phyloP scores from a whole-genome alignment of 2,888 invertebrate species.

The Schizaphis graminum region DNA sequence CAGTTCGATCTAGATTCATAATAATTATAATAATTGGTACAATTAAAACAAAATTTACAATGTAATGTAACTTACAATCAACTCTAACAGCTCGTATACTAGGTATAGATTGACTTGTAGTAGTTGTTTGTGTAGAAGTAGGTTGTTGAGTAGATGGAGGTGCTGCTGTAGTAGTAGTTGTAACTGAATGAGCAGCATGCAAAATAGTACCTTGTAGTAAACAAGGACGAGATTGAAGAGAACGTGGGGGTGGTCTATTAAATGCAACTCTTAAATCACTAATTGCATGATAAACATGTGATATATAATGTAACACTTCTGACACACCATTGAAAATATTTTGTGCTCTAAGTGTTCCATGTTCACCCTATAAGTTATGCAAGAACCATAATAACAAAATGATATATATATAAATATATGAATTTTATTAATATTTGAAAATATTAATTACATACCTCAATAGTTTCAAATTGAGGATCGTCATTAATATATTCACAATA shows the following conservation, averaged over 20 bases:
- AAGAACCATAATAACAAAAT: neutral
- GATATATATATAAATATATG: too few relatives aligned
- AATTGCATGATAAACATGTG: constrained; percentile 90
- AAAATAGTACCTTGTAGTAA: constrained; percentile 75
- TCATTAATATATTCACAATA: constrained; percentile 76
- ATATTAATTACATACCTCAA: constrained; percentile 27
- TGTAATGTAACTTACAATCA: constrained; percentile 44
- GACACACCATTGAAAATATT: constrained; percentile 79
- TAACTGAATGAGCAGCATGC: constrained; percentile 49
- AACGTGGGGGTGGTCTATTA: constrained; percentile 78
- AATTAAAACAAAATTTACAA: neutral
- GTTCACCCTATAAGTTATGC: constrained; percentile 53
- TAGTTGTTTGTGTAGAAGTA: constrained; percentile 59
- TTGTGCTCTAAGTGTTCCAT: constrained; percentile 67
- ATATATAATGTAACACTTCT: constrained; percentile 85
- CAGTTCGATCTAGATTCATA: constrained; percentile 14
- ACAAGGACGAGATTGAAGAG: constrained; percentile 80
- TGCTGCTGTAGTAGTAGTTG: constrained; percentile 33
- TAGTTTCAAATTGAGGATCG: constrained; percentile 74
- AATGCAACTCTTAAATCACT: constrained; percentile 88
- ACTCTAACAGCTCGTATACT: constrained; percentile 47
- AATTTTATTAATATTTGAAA: too few relatives aligned
- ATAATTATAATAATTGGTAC: neutral
- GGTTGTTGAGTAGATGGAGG: constrained; percentile 59
- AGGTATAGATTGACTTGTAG: constrained; percentile 56